phyloP scores from a whole-genome alignment of 2,797 vertebrate species.

The Argentina silus region DNA sequence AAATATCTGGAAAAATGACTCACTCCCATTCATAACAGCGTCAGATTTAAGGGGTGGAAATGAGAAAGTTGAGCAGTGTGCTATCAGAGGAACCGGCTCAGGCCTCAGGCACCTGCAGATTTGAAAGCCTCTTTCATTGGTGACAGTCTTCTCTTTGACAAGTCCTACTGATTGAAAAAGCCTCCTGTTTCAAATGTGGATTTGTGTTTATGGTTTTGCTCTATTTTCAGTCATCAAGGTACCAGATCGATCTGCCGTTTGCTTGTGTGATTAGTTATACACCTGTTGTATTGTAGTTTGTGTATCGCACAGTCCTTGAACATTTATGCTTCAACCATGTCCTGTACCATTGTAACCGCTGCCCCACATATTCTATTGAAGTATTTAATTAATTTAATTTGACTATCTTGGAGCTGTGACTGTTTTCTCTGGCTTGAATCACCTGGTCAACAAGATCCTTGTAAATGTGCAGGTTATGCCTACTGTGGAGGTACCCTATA shows the following conservation, averaged over 20 bases:
- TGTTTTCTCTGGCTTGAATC: background rate
- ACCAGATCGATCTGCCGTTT: background rate
- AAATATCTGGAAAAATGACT: background rate
- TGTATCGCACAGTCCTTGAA: background rate
- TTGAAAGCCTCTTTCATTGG: background rate
- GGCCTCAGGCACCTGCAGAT: background rate
- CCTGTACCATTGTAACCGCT: background rate
- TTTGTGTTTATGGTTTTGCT: background rate
- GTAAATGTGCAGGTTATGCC: background rate
- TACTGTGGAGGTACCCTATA: background rate
- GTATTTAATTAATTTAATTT: background rate
- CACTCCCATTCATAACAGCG: background rate
- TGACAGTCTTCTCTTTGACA: background rate
- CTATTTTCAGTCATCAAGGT: background rate
- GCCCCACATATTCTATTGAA: background rate
- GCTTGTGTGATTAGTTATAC: too few species aligned
- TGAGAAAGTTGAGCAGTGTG: background rate
- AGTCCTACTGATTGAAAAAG: background rate
- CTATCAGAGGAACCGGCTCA: background rate
- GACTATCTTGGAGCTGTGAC: background rate
- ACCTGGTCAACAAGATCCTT: background rate
- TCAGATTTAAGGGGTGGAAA: background rate
- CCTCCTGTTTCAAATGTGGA: background rate
- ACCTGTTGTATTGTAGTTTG: background rate
- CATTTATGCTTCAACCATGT: background rate